These are phyloP conservation scores for Eupleurogrammus muticus DNA, from an alignment of 2,797 vertebrate species.

Conservation along the genomic window DNA sequence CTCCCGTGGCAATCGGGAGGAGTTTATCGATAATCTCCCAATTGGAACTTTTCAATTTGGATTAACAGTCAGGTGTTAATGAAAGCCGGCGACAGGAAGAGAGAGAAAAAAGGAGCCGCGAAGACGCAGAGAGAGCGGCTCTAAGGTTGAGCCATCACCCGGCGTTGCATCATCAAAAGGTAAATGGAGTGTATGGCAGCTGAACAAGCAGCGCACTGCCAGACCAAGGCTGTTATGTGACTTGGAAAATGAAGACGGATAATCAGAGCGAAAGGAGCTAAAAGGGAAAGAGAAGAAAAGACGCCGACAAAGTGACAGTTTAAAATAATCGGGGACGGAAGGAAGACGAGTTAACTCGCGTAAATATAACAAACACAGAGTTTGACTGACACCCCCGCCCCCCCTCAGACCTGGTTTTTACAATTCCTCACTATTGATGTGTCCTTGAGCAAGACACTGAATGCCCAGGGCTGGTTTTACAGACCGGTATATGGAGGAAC, in stretches of 20 bases:
- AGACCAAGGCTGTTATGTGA: constrained; percentile 11
- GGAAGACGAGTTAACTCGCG: constrained; percentile 12
- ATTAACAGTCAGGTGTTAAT: constrained; percentile 59
- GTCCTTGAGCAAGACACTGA: neutral
- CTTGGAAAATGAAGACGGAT: constrained; percentile 13
- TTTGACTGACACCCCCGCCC: neutral
- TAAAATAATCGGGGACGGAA: constrained; percentile 15
- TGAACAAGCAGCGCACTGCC: constrained; percentile 30
- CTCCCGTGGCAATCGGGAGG: constrained; percentile 1
- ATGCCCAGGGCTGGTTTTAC: neutral
- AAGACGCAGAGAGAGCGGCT: constrained; percentile 8
- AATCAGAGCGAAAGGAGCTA: constrained; percentile 1
- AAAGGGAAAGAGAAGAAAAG: neutral
- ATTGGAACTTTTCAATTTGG: constrained; percentile 59
- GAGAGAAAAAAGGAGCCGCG: neutral
- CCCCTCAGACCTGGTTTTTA: too few relatives aligned
- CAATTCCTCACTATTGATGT: neutral
- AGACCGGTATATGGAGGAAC: neutral
- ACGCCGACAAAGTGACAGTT: constrained; percentile 8
- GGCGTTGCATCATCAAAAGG: constrained; percentile 42
- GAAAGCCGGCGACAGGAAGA: constrained; percentile 22
- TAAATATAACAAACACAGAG: constrained; percentile 4
- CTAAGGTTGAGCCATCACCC: constrained; percentile 28
- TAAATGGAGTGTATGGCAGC: constrained; percentile 38
- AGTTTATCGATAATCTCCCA: constrained; percentile 49